Conservation (phyloP, 2,888 invertebrate species). For the Aleiodes leptofemur region DNA sequence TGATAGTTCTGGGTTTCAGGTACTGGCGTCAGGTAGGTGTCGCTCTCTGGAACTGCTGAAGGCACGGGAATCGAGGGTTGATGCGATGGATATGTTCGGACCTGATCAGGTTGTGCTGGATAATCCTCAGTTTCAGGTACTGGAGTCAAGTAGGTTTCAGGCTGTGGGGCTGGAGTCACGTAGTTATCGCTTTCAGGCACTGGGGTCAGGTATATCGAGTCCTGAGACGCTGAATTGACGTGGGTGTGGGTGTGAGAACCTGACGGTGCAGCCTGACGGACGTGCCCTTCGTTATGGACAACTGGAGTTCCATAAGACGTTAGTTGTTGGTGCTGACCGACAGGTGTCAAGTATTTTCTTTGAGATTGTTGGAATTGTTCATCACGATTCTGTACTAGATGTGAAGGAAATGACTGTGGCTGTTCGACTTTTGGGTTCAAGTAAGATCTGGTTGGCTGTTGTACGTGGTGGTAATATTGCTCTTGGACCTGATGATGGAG, state of each 20-base stretch:
- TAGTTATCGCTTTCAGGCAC: not conserved
- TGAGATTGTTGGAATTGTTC: too few species aligned
- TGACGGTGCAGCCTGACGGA: not conserved
- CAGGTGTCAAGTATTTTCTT: not conserved
- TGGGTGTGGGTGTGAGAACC: not conserved
- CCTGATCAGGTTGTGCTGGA: slow-evolving; percentile 17
- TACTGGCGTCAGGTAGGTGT: too few species aligned
- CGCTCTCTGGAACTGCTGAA: too few species aligned
- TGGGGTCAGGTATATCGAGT: not conserved
- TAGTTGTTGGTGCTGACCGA: not conserved
- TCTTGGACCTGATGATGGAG: not conserved
- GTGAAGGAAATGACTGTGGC: too few species aligned
- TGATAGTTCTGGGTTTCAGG: slow-evolving; percentile 20
- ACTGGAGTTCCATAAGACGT: too few species aligned
- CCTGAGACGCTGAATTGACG: not conserved
- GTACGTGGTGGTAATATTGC: not conserved
- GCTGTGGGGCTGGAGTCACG: not conserved
- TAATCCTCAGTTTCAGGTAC: slow-evolving; percentile 28
- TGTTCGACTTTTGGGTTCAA: not conserved
- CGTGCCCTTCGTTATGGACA: too few species aligned
- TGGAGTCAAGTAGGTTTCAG: slow-evolving; percentile 12
- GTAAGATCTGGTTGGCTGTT: not conserved
- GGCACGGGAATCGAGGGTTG: too few species aligned
- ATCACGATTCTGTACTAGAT: too few species aligned
- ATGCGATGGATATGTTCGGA: not conserved